These are phyloP conservation scores for Tringa solitaria DNA, from an alignment of 2,113 vertebrate genomes.

Conservation along the genomic window DNA sequence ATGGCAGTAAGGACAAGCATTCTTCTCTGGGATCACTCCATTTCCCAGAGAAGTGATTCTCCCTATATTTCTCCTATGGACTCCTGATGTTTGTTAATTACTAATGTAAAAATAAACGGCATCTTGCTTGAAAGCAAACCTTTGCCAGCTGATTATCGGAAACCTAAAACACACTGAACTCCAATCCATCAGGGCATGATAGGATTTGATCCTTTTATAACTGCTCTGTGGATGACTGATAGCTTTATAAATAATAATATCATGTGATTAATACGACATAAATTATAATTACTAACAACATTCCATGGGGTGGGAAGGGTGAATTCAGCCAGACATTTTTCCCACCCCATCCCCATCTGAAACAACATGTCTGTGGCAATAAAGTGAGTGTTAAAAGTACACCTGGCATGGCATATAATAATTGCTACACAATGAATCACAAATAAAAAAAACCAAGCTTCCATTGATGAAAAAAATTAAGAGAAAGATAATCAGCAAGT, in stretches of 20 bases:
- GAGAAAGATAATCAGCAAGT: not conserved
- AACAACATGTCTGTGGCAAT: not conserved
- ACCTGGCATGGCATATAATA: not conserved
- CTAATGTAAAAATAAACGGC: not conserved
- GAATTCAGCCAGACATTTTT: not conserved
- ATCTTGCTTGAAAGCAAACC: not conserved
- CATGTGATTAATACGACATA: not conserved
- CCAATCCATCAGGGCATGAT: not conserved
- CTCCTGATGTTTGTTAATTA: not conserved
- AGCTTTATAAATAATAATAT: not conserved
- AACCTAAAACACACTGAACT: not conserved
- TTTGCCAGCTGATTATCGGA: not conserved
- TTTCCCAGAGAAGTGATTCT: not conserved
- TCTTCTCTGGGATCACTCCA: not conserved
- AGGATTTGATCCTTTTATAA: constrained; percentile 5
- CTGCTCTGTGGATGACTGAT: not conserved
- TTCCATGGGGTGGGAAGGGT: not conserved
- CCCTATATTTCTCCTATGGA: not conserved
- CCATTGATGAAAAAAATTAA: not conserved
- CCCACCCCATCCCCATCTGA: not conserved
- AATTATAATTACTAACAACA: constrained; percentile 4
- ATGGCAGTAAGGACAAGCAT: not conserved
- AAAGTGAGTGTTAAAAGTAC: not conserved
- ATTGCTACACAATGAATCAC: not conserved
- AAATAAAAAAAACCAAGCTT: not conserved